A percentile compares a stretch with the other conserved stretches of the same genome.
phyloP scores from a whole-genome alignment of 2,797 vertebrate species.

The Babyrousa celebensis region DNA sequence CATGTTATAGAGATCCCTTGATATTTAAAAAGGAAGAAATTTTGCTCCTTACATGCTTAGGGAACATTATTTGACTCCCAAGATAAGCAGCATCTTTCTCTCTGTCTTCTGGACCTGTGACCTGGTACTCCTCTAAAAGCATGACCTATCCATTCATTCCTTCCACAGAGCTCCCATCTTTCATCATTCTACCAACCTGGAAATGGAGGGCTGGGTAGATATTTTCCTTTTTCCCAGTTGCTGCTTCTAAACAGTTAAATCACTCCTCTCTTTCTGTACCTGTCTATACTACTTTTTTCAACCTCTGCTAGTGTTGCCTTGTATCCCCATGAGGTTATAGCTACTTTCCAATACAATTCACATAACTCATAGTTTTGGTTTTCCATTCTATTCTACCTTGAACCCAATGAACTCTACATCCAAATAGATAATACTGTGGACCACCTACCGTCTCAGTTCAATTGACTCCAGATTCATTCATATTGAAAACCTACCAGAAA shows the following conservation, averaged over 20 bases:
- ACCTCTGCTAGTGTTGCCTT: neutral
- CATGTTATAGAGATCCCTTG: neutral
- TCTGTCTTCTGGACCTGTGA: neutral
- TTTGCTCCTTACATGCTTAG: neutral
- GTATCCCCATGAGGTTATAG: neutral
- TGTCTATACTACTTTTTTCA: neutral
- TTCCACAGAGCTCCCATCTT: neutral
- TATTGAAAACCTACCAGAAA: neutral
- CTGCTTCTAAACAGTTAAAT: neutral
- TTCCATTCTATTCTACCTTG: neutral
- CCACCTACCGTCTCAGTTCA: neutral
- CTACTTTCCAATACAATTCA: neutral
- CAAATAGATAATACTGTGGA: neutral
- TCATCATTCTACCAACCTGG: neutral
- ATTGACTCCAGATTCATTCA: neutral
- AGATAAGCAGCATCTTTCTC: too few relatives aligned
- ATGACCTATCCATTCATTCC: neutral
- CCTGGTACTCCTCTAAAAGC: neutral
- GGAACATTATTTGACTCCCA: neutral
- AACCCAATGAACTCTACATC: neutral
- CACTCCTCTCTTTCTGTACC: neutral
- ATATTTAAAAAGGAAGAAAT: slow-evolving; percentile 1
- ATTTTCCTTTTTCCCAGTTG: neutral
- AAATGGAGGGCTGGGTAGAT: neutral
- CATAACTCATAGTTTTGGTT: neutral